A percentile compares a stretch with the other conserved stretches of the same genome.
Evolutionary conservation across 2,797 vertebrate species (phyloP).

Genomic region (Antrozous pallidus): DNA sequence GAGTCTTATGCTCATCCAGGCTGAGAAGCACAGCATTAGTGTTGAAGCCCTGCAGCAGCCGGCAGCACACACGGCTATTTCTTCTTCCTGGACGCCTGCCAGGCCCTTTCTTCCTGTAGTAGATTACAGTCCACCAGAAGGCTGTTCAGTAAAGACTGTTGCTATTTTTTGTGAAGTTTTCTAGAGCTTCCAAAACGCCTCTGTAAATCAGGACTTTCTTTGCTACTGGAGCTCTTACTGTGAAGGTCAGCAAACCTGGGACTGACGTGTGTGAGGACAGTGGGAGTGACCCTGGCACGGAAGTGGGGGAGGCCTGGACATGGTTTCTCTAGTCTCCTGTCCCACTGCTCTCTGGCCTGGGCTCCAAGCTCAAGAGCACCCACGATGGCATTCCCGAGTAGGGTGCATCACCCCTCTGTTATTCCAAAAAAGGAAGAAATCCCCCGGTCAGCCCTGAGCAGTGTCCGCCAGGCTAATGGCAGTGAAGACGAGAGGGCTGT

Average conservation of each 20-base stretch:
- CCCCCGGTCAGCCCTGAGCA: conserved; percentile 68
- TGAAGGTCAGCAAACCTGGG: conserved; percentile 81
- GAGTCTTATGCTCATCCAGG: background rate
- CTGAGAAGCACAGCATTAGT: background rate
- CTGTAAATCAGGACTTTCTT: conserved; percentile 67
- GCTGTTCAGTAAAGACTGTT: conserved; percentile 37
- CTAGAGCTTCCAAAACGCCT: conserved; percentile 62
- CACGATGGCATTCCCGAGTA: conserved; percentile 84
- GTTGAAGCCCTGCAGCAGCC: background rate
- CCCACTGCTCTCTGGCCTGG: conserved; percentile 29
- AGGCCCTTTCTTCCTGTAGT: background rate
- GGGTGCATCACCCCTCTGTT: conserved; percentile 74
- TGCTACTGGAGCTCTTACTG: conserved; percentile 83
- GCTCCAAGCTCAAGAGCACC: background rate
- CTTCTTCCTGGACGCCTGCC: background rate
- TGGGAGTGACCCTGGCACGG: conserved; percentile 75
- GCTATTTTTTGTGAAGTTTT: conserved; percentile 73
- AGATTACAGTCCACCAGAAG: conserved; percentile 41
- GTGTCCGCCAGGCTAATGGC: conserved; percentile 75
- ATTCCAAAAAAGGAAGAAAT: conserved; percentile 91
- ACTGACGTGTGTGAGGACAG: conserved; percentile 78
- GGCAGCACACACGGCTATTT: background rate
- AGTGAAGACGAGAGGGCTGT: conserved; percentile 88
- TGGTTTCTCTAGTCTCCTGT: conserved; percentile 61
- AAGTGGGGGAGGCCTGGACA: conserved; percentile 76